Percentiles rank a stretch among this genome's conserved stretches.
Conservation (phyloP, 1,140 invertebrate genomes). For the Condylostylus longicornis region DNA sequence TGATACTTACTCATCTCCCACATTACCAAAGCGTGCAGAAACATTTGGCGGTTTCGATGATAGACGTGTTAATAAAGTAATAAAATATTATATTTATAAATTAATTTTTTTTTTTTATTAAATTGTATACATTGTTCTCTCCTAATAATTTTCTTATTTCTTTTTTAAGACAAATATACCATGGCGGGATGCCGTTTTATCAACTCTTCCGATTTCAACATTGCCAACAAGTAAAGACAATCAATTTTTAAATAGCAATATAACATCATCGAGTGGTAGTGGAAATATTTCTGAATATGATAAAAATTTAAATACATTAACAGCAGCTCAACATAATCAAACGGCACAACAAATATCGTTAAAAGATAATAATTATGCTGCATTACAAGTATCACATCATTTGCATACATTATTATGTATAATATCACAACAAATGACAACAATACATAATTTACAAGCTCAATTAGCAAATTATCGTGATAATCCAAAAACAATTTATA, state of each 20-base stretch:
- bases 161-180: slow-evolving; percentile 6
- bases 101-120: neutral
- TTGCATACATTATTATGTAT: slow-evolving; percentile 69
- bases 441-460: slow-evolving; percentile 56
- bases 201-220: slow-evolving; percentile 4
- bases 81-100: neutral
- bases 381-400: slow-evolving; percentile 61
- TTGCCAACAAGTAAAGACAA: slow-evolving; percentile 2
- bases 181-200: slow-evolving; percentile 14
- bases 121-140: no score
- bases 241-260: slow-evolving; percentile 1
- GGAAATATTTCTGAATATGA: slow-evolving; percentile 26
- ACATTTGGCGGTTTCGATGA: slow-evolving; percentile 90
- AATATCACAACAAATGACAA: slow-evolving; percentile 70
- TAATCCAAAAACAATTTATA: slow-evolving; percentile 39
- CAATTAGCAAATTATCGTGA: slow-evolving; percentile 42
- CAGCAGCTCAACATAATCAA: slow-evolving; percentile 5
- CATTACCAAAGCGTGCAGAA: slow-evolving; percentile 77
- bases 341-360: slow-evolving; percentile 24
- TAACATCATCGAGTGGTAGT: slow-evolving; percentile 28
- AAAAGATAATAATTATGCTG: slow-evolving; percentile 52
- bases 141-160: no score
- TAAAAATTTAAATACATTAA: slow-evolving; percentile 7
- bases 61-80: slow-evolving; percentile 22
- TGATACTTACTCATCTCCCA: slow-evolving; percentile 62